Base-by-base conservation (phyloP, 2,797 vertebrate genomes). In the Myotis planiceps region DNA sequence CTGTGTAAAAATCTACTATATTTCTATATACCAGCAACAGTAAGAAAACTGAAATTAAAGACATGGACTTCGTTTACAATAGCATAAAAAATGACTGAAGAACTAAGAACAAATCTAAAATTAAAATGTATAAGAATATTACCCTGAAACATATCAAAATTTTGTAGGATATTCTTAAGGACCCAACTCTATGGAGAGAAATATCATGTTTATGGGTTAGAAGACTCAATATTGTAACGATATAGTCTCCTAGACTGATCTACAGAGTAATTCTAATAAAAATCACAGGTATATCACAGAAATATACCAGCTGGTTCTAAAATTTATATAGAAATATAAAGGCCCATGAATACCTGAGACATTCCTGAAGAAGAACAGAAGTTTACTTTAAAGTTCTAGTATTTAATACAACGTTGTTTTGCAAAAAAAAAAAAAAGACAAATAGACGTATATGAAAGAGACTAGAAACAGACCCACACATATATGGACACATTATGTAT, bases 41-140 rank as follows among this genome's bases (percentile, higher is more conserved):
- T 80, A 94, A 94, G 45, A 92, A 92, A 97, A 95, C 21, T 85
- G 72, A 97, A 95, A 93, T 90, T 42, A 90, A 83, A 93, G 66
- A 92, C 49, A 95, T 0, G 84, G 34, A 86, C 60, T 81, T 51
- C 66, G 79, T 74, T 94, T 95, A 92, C 2, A 88, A 60, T 29
- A 81, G 55, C 45, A 92, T 83, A 2, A 94, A 92, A 97, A 97
- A 84, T 95, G 27, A 96, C 1, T 83, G 14, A 71, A 72, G 69
- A 82, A 19, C 34, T 87, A 78, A 78, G 60, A 76, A 63, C n/a
- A 91, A 87, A 91, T 90, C 29, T 85, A 89, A 91, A 95, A 89
- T 69, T 80, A 86, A 78, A 21, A 89, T 76, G 6, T 74, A 0
- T 66, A 86, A 89, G 72, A 92, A 69, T 63, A 71, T 84, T 92